These are phyloP conservation scores for Pemphredon lugubris DNA, from an alignment of 2,888 invertebrate genomes.

Conservation along the genomic window DNA sequence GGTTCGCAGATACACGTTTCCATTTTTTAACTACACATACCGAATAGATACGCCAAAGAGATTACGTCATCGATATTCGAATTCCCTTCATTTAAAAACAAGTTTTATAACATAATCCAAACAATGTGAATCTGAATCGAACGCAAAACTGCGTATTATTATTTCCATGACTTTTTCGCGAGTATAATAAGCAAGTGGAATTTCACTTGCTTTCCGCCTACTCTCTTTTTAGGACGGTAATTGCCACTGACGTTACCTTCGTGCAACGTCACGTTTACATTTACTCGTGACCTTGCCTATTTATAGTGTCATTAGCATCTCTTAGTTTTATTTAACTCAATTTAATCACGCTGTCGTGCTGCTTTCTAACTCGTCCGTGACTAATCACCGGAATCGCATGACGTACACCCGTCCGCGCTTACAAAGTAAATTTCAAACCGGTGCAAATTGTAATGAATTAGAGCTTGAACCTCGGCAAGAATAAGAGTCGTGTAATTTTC, in stretches of 20 bases:
- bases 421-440: no score
- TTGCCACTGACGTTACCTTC: conserved; percentile 21
- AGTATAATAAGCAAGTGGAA: conserved; percentile 13
- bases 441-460: no score
- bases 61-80: no score
- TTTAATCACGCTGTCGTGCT: conserved; percentile 34
- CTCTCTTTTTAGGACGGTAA: conserved; percentile 21
- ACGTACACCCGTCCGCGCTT: not conserved
- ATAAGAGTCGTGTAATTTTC: no score
- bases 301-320: conserved; percentile 33
- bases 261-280: conserved; percentile 35
- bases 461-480: no score
- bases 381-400: not conserved
- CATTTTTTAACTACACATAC: no score
- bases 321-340: conserved; percentile 33
- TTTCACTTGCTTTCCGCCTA: conserved; percentile 19
- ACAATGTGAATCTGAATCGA: no score
- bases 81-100: no score
- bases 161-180: not conserved
- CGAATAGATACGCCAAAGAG: no score
- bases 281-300: conserved; percentile 47
- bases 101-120: no score
- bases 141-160: no score
- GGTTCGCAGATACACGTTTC: no score
- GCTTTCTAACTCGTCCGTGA: not conserved